Base-by-base conservation (phyloP, 2,888 invertebrate species). In the Willowsia nigromaculata region DNA sequence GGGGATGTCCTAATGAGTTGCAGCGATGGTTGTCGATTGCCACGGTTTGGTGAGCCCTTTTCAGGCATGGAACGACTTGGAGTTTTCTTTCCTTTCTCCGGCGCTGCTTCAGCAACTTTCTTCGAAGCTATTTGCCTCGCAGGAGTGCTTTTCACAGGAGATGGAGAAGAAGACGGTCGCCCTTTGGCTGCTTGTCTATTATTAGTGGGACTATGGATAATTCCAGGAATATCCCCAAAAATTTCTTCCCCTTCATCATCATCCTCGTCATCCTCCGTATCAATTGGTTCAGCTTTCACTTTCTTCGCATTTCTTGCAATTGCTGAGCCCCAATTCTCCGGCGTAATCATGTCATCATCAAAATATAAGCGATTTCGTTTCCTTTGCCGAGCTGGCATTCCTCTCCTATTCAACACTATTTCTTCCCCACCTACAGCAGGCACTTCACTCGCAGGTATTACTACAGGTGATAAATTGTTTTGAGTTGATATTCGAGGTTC, bases 311-410 rank as follows among this genome's bases (percentile, higher is more conserved):
- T 90, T 15, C 90, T 84, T 25, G 91, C 91, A 7, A 88, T 84
- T 0, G 81, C 50, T 0, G 89, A 27, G 13, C 90, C 90, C 22
- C 90, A 81, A 25, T 80, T 96, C 62, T 96, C 96, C 91, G 96
- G 96, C 27, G 92, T 92, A 93, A 97, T 97, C 25, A 97, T 96
- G 93, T 97, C 97, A 94, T 98, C 98, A 94, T 98, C 98, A 94
- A 96, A 98, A 94, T 98, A 98, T 85, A 98, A 95, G 93, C 96
- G 95, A 94, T 98, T 98, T 93, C 97, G 97, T 94, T 98, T 98
- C 40, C 98, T 95, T 92, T 98, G 97, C 88, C 98, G 95, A 5
- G 97, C 97, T 83, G 98, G 98, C 94, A 97, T 97, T 68, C 97
- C 97, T 93, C 97, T 95, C 1, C 97, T 96, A 93, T 97, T 97